phyloP scores from a whole-genome alignment of 2,113 vertebrate genomes.

The Centropus bengalensis region DNA sequence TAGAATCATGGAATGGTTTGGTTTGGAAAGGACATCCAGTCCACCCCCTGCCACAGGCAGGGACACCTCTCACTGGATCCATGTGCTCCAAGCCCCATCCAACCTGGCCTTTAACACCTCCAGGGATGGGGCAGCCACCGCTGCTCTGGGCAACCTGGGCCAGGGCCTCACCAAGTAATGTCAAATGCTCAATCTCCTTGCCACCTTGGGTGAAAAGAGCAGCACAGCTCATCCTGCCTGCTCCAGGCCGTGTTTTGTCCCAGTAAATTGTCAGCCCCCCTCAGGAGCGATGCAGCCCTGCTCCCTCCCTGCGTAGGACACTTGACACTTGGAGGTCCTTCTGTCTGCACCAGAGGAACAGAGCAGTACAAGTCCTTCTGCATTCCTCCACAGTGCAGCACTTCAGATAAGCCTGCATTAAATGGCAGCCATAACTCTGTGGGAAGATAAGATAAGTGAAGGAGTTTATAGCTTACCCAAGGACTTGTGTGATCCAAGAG shows the following conservation, averaged over 20 bases:
- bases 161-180: background rate
- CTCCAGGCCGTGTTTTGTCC: background rate
- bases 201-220: background rate
- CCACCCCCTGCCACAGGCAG: no score
- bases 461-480: slow-evolving; percentile 17
- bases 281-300: background rate
- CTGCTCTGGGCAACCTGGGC: no score
- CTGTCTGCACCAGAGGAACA: background rate
- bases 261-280: background rate
- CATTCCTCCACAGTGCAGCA: slow-evolving; percentile 35
- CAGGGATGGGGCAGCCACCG: no score
- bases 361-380: slow-evolving; percentile 16
- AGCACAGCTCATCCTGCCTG: background rate
- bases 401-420: slow-evolving; percentile 13
- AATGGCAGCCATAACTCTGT: background rate
- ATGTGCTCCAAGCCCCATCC: no score
- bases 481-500: background rate
- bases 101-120: no score
- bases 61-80: no score
- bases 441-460: slow-evolving; percentile 26
- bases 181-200: background rate
- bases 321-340: background rate
- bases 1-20: no score
- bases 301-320: background rate
- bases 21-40: no score